Base-by-base conservation (phyloP, 1,140 invertebrate genomes). In the Tetramorium alpestre region DNA sequence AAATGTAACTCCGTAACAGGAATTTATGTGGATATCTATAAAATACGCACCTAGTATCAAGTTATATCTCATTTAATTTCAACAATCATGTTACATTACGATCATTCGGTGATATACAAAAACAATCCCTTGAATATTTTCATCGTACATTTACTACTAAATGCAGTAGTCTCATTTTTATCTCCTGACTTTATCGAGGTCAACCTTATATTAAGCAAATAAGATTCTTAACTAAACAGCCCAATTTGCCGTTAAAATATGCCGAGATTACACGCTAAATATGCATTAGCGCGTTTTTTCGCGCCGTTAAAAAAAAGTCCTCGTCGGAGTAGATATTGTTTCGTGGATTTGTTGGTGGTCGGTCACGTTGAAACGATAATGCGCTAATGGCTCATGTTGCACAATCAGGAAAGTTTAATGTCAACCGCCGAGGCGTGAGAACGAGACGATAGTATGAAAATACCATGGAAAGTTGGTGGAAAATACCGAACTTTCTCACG, bases 301-400 rank as follows among this genome's bases (percentile, higher is more conserved):
- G 33, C 6, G 13, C 54, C 47, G 4, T 69, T 80, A 38, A 67
- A 67, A 22, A 22, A 67, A 80, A 69, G n/a, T 4, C 2, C 16
- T 54, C 8, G 62, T 18, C 44, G 18, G 13, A 25, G 11, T 56
- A n/a, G 44, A 67, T 54, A 54, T 54, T 80, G 62, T 69, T 80
- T 69, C 62, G 47, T 22, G 22, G 22, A 22, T 22, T 22, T 22
- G 22, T 22, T 22, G 22, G 22, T 22, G 22, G 22, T 47, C 28
- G 13, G 13, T 64, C 10, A 77, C 62, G 33, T 49, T 44, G 62
- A 69, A 69, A 41, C 13, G 33, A 75, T 41, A 58, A 75, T 75
- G 25, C 44, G 67, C 8, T 76, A 80, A 80, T 54, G 47, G 76
- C 60, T 69, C 13, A 54, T n/a, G 33, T 80, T 80, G 62, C 62